Percentiles rank a stretch among this genome's conserved stretches.
Evolutionary conservation across 2,888 invertebrate species (phyloP).

Genomic region (Aphodius granarius): DNA sequence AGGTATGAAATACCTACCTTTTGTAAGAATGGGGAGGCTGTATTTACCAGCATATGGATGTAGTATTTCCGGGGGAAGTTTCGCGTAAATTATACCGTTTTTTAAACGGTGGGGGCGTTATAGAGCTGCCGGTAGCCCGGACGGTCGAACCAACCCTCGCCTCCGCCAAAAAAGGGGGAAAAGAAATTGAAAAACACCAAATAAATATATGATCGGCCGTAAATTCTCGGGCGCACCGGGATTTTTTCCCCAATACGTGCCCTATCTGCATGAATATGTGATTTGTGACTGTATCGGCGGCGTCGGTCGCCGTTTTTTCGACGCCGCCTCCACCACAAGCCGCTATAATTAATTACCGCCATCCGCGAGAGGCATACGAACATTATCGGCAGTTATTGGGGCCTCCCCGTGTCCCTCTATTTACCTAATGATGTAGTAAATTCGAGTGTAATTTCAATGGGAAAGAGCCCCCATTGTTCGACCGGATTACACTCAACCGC

Average conservation of each 20-base stretch:
- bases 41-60: not conserved
- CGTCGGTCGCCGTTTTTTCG: conserved; percentile 36
- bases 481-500: not conserved
- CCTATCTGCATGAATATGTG: conserved; percentile 44
- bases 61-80: not conserved
- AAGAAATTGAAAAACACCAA: conserved; percentile 49
- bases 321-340: conserved; percentile 28
- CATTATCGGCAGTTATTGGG: conserved; percentile 48
- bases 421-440: conserved; percentile 51
- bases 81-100: not conserved
- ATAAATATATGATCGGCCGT: conserved; percentile 49
- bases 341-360: conserved; percentile 45
- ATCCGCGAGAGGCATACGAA: conserved; percentile 40
- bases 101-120: not conserved
- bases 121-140: not conserved
- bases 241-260: conserved; percentile 45
- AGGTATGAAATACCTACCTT: no score
- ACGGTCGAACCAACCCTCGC: no score
- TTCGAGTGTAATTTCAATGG: conserved; percentile 45
- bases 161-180: conserved; percentile 27
- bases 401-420: conserved; percentile 33
- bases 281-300: conserved; percentile 43
- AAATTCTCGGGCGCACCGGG: conserved; percentile 43
- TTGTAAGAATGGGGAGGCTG: not conserved
- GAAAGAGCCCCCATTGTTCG: conserved; percentile 28